A percentile compares a stretch with the other conserved stretches of the same genome.
Evolutionary conservation across 2,797 vertebrate genomes (phyloP).

Genomic region (Crax fasciolata): DNA sequence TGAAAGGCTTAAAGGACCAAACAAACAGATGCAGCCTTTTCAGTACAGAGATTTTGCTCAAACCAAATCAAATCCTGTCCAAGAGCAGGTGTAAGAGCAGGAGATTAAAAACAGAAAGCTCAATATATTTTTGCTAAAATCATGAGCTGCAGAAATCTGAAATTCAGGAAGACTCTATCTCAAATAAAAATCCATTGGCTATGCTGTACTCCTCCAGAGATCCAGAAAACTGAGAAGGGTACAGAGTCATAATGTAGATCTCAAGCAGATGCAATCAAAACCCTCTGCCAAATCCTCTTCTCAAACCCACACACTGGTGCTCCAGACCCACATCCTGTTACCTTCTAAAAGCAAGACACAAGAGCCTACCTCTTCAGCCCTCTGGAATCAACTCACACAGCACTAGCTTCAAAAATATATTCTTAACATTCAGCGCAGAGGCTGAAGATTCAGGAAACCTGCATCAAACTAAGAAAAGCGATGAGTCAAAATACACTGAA

Average conservation of each 20-base stretch:
- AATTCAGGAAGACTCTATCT: not conserved
- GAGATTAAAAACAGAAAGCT: constrained; percentile 15
- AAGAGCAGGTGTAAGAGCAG: not conserved
- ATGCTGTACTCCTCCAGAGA: not conserved
- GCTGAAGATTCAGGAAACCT: constrained; percentile 30
- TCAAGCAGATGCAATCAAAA: not conserved
- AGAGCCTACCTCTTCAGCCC: not conserved
- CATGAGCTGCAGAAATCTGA: not conserved
- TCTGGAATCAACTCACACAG: constrained; percentile 41
- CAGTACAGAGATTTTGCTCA: not conserved
- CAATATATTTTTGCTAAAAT: not conserved
- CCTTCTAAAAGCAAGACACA: constrained; percentile 53
- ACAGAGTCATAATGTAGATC: not conserved
- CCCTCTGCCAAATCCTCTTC: not conserved
- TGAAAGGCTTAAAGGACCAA: not conserved
- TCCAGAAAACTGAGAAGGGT: not conserved
- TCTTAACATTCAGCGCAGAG: constrained; percentile 45
- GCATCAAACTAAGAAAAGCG: constrained; percentile 42
- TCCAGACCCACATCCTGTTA: constrained; percentile 67
- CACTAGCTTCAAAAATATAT: constrained; percentile 53
- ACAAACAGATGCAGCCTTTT: not conserved
- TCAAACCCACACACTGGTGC: not conserved
- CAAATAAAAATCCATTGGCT: not conserved
- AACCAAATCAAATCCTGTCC: not conserved
- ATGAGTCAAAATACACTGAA: constrained; percentile 64